phyloP scores from a whole-genome alignment of 2,888 invertebrate genomes.

The Eupithecia centaureata region DNA sequence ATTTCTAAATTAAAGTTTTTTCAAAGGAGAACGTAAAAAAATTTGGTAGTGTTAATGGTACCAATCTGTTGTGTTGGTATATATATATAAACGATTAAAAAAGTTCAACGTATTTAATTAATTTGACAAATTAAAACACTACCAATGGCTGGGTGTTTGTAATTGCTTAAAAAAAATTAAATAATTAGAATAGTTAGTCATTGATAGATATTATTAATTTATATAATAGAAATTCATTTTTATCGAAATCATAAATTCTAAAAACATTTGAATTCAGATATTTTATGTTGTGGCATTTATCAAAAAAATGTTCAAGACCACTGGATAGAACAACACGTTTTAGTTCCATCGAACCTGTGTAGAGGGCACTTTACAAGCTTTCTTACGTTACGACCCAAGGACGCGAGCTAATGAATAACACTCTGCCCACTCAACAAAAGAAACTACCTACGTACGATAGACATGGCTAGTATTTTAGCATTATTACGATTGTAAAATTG shows the following conservation, averaged over 20 bases:
- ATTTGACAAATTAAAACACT: no score
- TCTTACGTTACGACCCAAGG: constrained; percentile 15
- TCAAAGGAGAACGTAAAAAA: no score
- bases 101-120: no score
- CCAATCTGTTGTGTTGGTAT: no score
- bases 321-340: constrained; percentile 27
- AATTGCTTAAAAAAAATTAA: no score
- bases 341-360: neutral
- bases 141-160: no score
- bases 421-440: neutral
- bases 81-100: no score
- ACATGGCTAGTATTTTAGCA: neutral
- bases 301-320: constrained; percentile 48
- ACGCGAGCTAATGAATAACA: constrained; percentile 10
- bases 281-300: neutral
- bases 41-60: no score
- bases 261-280: neutral
- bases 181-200: no score
- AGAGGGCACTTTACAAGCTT: constrained; percentile 27
- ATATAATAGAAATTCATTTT: no score
- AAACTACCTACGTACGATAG: neutral
- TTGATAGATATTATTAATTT: no score
- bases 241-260: neutral
- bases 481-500: neutral
- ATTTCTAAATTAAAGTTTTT: no score